Evolutionary conservation across 2,888 invertebrate genomes (phyloP).

Genomic region (Lepidochitona cinerea): DNA sequence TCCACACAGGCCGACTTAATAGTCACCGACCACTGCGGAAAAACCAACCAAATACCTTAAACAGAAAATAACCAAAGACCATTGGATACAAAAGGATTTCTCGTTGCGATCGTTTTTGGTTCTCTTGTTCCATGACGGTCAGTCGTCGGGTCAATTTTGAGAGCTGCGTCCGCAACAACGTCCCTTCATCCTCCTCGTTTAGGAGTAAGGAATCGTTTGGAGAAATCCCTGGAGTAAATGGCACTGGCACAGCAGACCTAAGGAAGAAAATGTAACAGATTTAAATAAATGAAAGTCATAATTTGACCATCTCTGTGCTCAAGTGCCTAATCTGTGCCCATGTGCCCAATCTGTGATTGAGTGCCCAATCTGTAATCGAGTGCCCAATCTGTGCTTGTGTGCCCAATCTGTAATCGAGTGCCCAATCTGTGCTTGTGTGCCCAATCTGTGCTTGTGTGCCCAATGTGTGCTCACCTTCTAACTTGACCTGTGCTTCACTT

Average conservation of each 20-base stretch:
- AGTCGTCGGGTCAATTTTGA: constrained; percentile 90
- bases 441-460: too few relatives aligned
- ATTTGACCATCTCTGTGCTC: too few relatives aligned
- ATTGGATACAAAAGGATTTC: constrained; percentile 89
- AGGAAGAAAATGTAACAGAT: neutral
- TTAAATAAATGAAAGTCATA: too few relatives aligned
- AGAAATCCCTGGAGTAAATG: constrained; percentile 49
- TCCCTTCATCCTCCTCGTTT: constrained; percentile 53
- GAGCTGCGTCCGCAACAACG: constrained; percentile 71
- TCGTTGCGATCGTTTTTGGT: constrained; percentile 85
- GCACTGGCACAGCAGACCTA: constrained; percentile 23
- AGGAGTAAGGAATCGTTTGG: constrained; percentile 54
- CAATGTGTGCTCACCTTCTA: too few relatives aligned
- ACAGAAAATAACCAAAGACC: constrained; percentile 87
- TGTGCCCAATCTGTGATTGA: too few relatives aligned
- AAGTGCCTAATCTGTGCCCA: too few relatives aligned
- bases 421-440: too few relatives aligned
- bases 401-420: too few relatives aligned
- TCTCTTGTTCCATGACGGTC: constrained; percentile 88
- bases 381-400: too few relatives aligned
- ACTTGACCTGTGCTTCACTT: too few relatives aligned
- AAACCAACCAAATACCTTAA: constrained; percentile 76
- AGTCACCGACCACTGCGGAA: constrained; percentile 40
- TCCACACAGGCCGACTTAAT: neutral
- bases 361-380: too few relatives aligned